Conservation (phyloP, 2,113 vertebrate species). For the Lagopus muta region DNA sequence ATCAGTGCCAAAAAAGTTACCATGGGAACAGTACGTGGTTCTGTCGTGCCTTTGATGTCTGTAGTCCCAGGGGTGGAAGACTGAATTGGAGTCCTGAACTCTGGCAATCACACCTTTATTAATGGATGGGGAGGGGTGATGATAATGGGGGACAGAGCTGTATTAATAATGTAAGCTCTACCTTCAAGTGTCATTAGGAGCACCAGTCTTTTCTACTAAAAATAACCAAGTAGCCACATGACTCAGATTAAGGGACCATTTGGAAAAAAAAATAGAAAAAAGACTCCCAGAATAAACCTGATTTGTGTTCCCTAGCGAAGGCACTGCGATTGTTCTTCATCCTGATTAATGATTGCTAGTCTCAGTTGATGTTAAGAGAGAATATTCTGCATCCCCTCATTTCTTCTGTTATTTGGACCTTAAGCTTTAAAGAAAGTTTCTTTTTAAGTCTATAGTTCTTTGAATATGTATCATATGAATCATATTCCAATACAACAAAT, state of each 20-base stretch:
- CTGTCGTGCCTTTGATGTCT: conserved; percentile 20
- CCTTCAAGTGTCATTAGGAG: background rate
- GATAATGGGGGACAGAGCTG: background rate
- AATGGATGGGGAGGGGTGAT: background rate
- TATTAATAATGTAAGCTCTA: background rate
- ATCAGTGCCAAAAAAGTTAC: conserved; percentile 50
- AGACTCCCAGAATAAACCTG: background rate
- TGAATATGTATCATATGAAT: background rate
- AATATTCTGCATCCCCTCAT: background rate
- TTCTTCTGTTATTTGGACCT: background rate
- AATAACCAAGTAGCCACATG: background rate
- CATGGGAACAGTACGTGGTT: conserved; percentile 42
- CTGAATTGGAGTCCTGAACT: background rate
- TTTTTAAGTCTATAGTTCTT: background rate
- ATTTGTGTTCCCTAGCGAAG: background rate
- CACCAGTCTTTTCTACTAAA: background rate
- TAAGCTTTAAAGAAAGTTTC: background rate
- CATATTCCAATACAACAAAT: background rate
- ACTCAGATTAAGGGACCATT: background rate
- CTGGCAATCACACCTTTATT: background rate
- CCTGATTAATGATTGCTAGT: background rate
- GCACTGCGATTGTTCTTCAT: background rate
- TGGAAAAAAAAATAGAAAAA: background rate
- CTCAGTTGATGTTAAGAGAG: background rate
- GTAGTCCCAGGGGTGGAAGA: background rate